A percentile compares a stretch with the other conserved stretches of the same genome.
These are phyloP conservation scores for Hirudo medicinalis DNA, from an alignment of 1,140 invertebrate genomes.

Conservation along the genomic window DNA sequence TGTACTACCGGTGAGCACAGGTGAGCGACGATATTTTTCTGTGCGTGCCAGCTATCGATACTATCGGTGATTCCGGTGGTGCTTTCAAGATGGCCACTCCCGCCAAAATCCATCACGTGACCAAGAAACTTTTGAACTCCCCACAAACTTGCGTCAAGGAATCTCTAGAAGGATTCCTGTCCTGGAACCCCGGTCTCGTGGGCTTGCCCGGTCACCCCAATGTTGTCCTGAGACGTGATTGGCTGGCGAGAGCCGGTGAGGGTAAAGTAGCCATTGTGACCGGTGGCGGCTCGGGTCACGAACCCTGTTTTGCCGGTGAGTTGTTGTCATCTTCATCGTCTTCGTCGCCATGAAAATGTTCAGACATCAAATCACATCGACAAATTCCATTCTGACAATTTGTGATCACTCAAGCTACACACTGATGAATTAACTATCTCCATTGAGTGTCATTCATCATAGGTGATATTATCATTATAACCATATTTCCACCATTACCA, in stretches of 20 bases:
- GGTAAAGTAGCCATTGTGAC: conserved; percentile 57
- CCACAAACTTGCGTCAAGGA: conserved; percentile 54
- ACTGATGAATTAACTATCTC: too few relatives aligned
- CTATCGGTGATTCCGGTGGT: too few relatives aligned
- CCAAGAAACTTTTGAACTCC: conserved; percentile 56
- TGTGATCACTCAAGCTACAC: too few relatives aligned
- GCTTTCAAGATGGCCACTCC: not conserved
- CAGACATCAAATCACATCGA: too few relatives aligned
- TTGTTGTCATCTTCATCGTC: not conserved
- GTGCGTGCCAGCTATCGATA: too few relatives aligned
- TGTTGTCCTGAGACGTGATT: conserved; percentile 48
- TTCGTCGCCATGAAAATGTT: not conserved
- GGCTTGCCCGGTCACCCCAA: conserved; percentile 46
- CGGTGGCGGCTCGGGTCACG: conserved; percentile 68
- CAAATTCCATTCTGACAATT: too few relatives aligned
- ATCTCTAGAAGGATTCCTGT: conserved; percentile 52
- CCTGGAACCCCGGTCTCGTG: conserved; percentile 49
- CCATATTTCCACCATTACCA: too few relatives aligned
- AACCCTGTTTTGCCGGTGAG: conserved; percentile 60
- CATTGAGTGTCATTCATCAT: too few relatives aligned
- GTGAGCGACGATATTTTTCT: too few relatives aligned
- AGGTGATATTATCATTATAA: too few relatives aligned
- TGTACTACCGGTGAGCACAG: too few relatives aligned
- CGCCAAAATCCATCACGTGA: too few relatives aligned
- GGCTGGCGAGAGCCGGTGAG: conserved; percentile 42